phyloP scores from a whole-genome alignment of 2,797 vertebrate genomes.

The Scleropages formosus region DNA sequence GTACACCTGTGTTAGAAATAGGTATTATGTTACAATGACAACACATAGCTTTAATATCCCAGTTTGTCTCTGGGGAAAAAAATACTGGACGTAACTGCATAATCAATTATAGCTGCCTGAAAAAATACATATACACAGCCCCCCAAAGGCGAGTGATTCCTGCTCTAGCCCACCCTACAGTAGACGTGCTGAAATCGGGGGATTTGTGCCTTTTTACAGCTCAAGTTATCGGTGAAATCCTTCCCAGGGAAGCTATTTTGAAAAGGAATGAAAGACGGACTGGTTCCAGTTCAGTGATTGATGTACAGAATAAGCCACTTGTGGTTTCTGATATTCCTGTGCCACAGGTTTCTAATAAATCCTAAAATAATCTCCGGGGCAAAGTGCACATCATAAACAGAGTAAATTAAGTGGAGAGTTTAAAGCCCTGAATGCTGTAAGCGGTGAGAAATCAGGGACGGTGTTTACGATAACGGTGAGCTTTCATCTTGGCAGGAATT shows the following conservation, averaged over 20 bases:
- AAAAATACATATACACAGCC: background rate
- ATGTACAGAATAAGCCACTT: constrained; percentile 11
- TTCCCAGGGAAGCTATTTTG: constrained; percentile 13
- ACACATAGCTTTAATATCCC: too few species aligned
- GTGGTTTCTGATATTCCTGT: background rate
- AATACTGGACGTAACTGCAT: background rate
- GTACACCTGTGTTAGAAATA: too few species aligned
- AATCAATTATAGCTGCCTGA: background rate
- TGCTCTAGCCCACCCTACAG: background rate
- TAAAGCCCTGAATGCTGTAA: too few species aligned
- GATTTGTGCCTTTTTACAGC: constrained; percentile 18
- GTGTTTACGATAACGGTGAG: too few species aligned
- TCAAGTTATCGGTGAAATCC: too few species aligned
- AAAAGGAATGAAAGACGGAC: constrained; percentile 15
- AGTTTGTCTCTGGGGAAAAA: too few species aligned
- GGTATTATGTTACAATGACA: too few species aligned
- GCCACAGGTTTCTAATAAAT: background rate
- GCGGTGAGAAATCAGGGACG: too few species aligned
- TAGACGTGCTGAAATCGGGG: too few species aligned
- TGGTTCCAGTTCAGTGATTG: background rate
- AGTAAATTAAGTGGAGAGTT: too few species aligned
- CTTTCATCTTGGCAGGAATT: too few species aligned
- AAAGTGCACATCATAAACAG: background rate
- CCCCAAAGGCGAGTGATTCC: background rate
- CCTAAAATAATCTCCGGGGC: background rate